phyloP scores from a whole-genome alignment of 2,888 invertebrate genomes.

The Temnothorax unifasciatus region DNA sequence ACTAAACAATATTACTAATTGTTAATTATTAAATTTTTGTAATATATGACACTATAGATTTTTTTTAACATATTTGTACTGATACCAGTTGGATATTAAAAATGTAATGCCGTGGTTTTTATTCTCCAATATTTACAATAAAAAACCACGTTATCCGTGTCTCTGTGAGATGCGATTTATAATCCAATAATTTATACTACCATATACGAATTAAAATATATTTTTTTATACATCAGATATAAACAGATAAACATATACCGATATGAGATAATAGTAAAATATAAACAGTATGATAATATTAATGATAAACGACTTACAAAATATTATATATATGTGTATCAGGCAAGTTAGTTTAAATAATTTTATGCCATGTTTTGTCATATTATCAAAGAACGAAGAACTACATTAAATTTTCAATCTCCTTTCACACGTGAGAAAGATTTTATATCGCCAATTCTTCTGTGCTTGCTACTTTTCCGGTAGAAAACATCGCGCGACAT shows the following conservation, averaged over 20 bases:
- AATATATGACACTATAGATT: background rate
- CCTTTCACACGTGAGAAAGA: background rate
- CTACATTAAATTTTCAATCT: background rate
- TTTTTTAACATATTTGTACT: background rate
- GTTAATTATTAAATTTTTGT: background rate
- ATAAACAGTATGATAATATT: background rate
- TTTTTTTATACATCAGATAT: background rate
- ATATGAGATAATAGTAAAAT: no score
- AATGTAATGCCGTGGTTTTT: background rate
- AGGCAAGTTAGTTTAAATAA: background rate
- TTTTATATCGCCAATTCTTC: background rate
- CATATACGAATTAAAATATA: background rate
- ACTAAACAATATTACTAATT: background rate
- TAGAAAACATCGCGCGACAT: constrained; percentile 5
- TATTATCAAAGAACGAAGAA: background rate
- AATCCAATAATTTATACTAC: background rate
- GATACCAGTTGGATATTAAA: background rate
- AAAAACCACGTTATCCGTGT: background rate
- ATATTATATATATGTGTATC: background rate
- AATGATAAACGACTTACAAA: background rate
- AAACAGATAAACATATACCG: no score
- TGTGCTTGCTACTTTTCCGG: background rate
- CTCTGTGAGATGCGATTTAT: background rate
- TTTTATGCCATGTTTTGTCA: background rate
- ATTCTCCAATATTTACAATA: background rate